Conservation (phyloP, 2,888 invertebrate genomes). For the Folsomia manolachei region DNA sequence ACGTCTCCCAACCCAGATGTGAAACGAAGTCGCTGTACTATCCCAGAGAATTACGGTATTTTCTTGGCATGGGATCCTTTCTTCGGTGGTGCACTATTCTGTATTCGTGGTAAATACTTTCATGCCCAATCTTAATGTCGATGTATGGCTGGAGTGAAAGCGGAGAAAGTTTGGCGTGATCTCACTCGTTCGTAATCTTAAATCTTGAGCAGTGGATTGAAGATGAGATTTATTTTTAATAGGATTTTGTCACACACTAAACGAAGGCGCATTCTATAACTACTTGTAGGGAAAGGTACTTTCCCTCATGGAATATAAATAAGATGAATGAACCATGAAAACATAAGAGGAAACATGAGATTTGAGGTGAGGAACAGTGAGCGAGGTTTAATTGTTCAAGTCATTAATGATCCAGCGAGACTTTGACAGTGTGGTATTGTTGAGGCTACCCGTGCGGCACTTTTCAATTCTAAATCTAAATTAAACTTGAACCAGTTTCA, state of each 20-base stretch:
- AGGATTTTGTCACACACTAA: slow-evolving; percentile 11
- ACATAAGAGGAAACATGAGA: neutral
- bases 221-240: slow-evolving; percentile 14
- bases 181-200: neutral
- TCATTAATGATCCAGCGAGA: neutral
- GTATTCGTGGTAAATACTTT: neutral
- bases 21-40: no score
- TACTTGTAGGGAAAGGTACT: neutral
- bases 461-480: neutral
- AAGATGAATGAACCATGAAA: no score
- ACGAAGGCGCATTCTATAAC: neutral
- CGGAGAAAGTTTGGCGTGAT: neutral
- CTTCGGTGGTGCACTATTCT: neutral
- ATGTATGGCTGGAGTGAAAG: neutral
- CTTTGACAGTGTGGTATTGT: no score
- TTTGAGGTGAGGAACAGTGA: neutral
- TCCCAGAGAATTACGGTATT: no score
- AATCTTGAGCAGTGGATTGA: neutral
- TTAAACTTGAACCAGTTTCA: neutral
- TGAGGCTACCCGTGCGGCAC: neutral
- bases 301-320: no score
- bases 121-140: neutral
- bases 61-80: no score
- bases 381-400: neutral
- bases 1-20: no score